phyloP scores from a whole-genome alignment of 2,888 invertebrate genomes.

The Sceliomorpha sp. region DNA sequence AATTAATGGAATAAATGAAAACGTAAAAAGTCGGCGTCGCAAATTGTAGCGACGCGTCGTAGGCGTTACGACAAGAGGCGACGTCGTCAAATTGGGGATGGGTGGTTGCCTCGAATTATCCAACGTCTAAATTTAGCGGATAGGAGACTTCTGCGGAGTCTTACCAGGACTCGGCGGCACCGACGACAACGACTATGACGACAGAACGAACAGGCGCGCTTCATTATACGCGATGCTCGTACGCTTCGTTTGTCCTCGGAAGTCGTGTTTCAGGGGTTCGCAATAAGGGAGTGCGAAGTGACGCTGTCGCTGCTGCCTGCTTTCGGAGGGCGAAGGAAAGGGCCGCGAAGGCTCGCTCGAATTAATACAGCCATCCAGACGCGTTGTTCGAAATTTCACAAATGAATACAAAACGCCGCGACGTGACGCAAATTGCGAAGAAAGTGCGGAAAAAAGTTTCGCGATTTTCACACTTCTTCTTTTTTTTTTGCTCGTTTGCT shows the following conservation, averaged over 20 bases:
- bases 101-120: slow-evolving; percentile 52
- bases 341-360: slow-evolving; percentile 66
- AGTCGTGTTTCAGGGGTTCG: slow-evolving; percentile 71
- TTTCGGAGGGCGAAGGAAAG: slow-evolving; percentile 49
- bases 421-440: slow-evolving; percentile 47
- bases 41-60: slow-evolving; percentile 35
- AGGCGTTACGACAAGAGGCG: slow-evolving; percentile 29
- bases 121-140: slow-evolving; percentile 61
- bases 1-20: slow-evolving; percentile 3
- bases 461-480: no score
- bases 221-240: slow-evolving; percentile 79
- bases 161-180: slow-evolving; percentile 52
- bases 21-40: slow-evolving; percentile 13
- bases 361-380: slow-evolving; percentile 75
- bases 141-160: slow-evolving; percentile 44
- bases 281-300: slow-evolving; percentile 58
- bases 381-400: slow-evolving; percentile 46
- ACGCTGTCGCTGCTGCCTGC: no score
- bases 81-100: slow-evolving; percentile 18
- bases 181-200: slow-evolving; percentile 60
- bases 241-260: slow-evolving; percentile 80
- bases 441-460: slow-evolving; percentile 13
- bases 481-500: no score
- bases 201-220: slow-evolving; percentile 75
- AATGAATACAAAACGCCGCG: slow-evolving; percentile 49